These are phyloP conservation scores for Stenoptilia bipunctidactyla DNA, from an alignment of 2,888 invertebrate genomes.

Conservation along the genomic window DNA sequence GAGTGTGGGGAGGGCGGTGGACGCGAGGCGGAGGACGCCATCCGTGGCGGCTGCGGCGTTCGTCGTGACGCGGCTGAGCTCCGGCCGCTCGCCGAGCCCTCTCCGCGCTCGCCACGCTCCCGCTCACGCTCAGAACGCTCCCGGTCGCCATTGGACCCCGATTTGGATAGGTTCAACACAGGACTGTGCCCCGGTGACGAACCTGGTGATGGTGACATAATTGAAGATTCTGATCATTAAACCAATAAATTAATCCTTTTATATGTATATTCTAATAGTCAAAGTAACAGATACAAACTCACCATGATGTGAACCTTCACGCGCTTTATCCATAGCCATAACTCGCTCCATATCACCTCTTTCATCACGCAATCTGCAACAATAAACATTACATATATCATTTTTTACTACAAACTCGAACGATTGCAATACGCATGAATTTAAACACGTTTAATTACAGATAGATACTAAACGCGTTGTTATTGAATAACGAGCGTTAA, in stretches of 20 bases:
- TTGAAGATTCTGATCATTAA: background rate
- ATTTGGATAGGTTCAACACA: constrained; percentile 91
- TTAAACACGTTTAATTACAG: constrained; percentile 2
- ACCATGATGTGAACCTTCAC: constrained; percentile 92
- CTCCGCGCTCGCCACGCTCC: constrained; percentile 52
- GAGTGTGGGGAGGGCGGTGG: constrained; percentile 77
- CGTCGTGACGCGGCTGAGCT: constrained; percentile 73
- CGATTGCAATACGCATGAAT: too few species aligned
- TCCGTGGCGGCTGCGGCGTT: constrained; percentile 70
- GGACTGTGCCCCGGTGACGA: constrained; percentile 93
- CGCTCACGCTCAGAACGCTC: constrained; percentile 71
- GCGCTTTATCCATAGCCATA: constrained; percentile 84
- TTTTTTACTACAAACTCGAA: too few species aligned
- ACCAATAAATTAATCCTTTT: background rate
- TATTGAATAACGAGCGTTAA: too few species aligned
- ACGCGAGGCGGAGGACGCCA: constrained; percentile 61
- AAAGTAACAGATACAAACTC: constrained; percentile 30
- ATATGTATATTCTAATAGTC: background rate
- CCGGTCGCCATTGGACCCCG: constrained; percentile 82
- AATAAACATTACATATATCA: constrained; percentile 21
- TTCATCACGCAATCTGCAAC: constrained; percentile 89
- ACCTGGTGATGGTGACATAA: constrained; percentile 50
- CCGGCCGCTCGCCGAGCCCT: constrained; percentile 62
- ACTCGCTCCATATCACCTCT: constrained; percentile 87
- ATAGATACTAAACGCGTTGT: constrained; percentile 13